Evolutionary conservation across 2,888 invertebrate genomes (phyloP), one percentile per base, ranked within the genome.

Genomic region (Drosophila siamana): DNA sequence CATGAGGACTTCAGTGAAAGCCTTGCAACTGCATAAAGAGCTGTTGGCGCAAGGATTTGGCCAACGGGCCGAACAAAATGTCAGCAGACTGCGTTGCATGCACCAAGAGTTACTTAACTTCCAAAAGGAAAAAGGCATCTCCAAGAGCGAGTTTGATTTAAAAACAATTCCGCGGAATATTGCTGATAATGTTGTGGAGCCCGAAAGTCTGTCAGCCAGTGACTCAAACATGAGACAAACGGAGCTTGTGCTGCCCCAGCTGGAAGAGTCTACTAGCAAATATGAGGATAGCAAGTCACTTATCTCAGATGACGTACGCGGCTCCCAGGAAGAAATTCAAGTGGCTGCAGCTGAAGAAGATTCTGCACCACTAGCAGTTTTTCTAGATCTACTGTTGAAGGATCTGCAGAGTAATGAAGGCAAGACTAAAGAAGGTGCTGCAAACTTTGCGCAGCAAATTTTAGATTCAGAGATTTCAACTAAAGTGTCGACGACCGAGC

Each of bases 1-100:
- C 0, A 22, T 83, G 52, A 24, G 41, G 2, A 80, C 71, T 0
- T 26, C 38, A 9, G 78, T 77, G 0, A 56, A 36, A 4, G 4
- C 15, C 0, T 4, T 44, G 2, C 68, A 52, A 7, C 43, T 86
- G 2, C 5, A 16, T 0, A 11, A 51, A 2, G 80, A 74, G 30
- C 51, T 88, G 11, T 0, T 71, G 2, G 9, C 0, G 0, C 41
- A 33, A 0, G 59, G 40, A 8, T 71, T 47, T 15, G 78, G 26
- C 1, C 33, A 30, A 19, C 7, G 13, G 0, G 50, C 56, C 2
- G 26, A 16, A 4, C 8, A 28, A 4, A 22, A 8, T n/a, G 5
- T 56, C 0, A 2, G 5, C 0, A 40, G 38, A 2, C 13, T 84
- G 6, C 22, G 19, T 6, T 1, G 8, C 0, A n/a, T 60, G 11